Evolutionary conservation across 1,140 invertebrate genomes (phyloP), one percentile per base, ranked within the genome.

Genomic region (Drosophila baimaii): DNA sequence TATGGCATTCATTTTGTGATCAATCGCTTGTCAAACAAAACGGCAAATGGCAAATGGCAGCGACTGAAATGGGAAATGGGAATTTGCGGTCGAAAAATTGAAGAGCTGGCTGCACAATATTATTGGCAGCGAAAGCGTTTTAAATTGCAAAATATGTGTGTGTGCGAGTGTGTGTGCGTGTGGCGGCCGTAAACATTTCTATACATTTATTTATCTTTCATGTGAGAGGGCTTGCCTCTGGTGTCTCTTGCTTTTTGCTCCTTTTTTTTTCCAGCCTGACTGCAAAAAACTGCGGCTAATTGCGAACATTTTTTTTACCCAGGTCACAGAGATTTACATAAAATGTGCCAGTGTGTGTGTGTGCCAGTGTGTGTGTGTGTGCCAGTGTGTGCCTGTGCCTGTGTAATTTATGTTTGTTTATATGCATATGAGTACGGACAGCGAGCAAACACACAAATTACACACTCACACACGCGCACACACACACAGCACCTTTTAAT

Each of bases 321-420:
- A 84, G 81, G 74, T 84, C 57, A 71, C 43, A 71, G 47, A 70
- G 77, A 84, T 83, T 83, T 84, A 65, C 81, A 83, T 84, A 83
- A 83, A 81, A 71, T 55, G 70, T 70, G 55, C 23, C 12, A 37
- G 69, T 64, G 64, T 56, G 72, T 52, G 33, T 47, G 19, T 31
- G 25, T 70, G 55, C 23, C 12, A 37, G 69, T 64, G 64, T 56
- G 72, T 52, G 33, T 47, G 19, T 31, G 25, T n/a, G n/a, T n/a
- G n/a, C n/a, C n/a, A n/a, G n/a, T 35, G 54, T 46, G 21, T 46
- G 17, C 35, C 7, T 33, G 41, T 59, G 39, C 41, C 35, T 59
- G 64, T 86, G 70, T 86, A 86, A 85, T 85, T 85, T 85, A 86
- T 85, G 84, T 86, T 86, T 85, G 82, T 78, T 85, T 86, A 79